Evolutionary conservation across 2,113 vertebrate species (phyloP).

Genomic region (Neodontobutis hainanensis): DNA sequence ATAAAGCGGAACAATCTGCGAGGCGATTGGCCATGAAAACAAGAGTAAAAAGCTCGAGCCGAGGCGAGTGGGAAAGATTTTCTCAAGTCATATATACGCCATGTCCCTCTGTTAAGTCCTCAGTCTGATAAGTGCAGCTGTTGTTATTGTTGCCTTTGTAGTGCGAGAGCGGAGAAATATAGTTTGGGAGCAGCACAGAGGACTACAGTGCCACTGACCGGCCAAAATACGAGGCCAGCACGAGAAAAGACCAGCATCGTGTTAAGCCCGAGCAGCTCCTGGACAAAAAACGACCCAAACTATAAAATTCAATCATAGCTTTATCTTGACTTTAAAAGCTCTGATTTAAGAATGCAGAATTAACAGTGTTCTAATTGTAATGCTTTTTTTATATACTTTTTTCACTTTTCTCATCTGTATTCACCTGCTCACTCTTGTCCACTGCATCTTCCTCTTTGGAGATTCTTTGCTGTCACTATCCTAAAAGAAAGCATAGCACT

Average conservation of each 20-base stretch:
- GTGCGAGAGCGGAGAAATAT: conserved; percentile 24
- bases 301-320: background rate
- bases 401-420: background rate
- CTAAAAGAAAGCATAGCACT: background rate
- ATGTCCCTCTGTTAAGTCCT: conserved; percentile 29
- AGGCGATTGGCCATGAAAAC: conserved; percentile 22
- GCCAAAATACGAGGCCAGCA: conserved; percentile 35
- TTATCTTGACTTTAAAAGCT: background rate
- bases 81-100: conserved; percentile 44
- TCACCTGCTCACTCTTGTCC: conserved; percentile 1
- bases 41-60: conserved; percentile 40
- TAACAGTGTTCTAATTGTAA: background rate
- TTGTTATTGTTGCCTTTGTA: conserved; percentile 72
- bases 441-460: background rate
- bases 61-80: background rate
- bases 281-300: background rate
- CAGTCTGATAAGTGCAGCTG: conserved; percentile 59
- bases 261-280: background rate
- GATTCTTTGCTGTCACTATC: background rate
- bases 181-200: conserved; percentile 38
- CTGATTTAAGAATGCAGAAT: background rate
- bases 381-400: no score
- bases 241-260: conserved; percentile 4
- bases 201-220: conserved; percentile 70
- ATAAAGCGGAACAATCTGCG: conserved; percentile 24